Evolutionary conservation across 2,888 invertebrate species (phyloP).

Genomic region (Lithophane leautieri): DNA sequence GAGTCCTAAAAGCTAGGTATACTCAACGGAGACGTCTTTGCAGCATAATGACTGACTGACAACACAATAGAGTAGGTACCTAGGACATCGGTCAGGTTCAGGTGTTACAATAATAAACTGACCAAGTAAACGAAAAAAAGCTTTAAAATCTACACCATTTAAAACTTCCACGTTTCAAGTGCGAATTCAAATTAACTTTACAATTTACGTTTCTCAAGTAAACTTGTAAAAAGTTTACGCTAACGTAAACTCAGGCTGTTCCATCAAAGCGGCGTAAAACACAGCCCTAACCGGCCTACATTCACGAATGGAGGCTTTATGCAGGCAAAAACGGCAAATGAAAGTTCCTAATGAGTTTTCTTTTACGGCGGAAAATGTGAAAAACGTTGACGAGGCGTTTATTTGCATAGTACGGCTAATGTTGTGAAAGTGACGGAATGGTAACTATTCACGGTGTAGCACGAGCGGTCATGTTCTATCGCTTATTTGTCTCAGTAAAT

Average conservation of each 20-base stretch:
- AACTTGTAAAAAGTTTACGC: conserved; percentile 29
- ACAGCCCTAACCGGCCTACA: conserved; percentile 39
- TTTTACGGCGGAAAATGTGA: conserved; percentile 53
- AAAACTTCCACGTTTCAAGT: conserved; percentile 18
- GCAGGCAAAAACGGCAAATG: conserved; percentile 41
- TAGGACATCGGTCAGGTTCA: background rate
- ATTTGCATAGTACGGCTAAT: conserved; percentile 33
- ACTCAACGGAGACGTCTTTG: background rate
- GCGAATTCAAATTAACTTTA: conserved; percentile 10
- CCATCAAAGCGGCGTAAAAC: conserved; percentile 40
- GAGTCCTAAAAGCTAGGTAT: too few relatives aligned
- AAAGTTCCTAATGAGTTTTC: conserved; percentile 64
- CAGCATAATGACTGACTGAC: background rate
- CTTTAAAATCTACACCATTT: conserved; percentile 4
- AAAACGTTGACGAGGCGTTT: conserved; percentile 28
- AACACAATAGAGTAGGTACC: background rate
- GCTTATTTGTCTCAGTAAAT: background rate
- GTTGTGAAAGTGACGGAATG: conserved; percentile 13
- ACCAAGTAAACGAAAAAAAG: background rate
- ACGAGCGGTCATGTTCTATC: background rate
- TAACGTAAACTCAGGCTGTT: conserved; percentile 6
- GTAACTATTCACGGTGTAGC: background rate
- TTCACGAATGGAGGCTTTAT: conserved; percentile 39
- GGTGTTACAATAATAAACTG: background rate
- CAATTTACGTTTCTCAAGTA: conserved; percentile 12